phyloP scores from a whole-genome alignment of 2,888 invertebrate species.

The Abrostola triplasia region DNA sequence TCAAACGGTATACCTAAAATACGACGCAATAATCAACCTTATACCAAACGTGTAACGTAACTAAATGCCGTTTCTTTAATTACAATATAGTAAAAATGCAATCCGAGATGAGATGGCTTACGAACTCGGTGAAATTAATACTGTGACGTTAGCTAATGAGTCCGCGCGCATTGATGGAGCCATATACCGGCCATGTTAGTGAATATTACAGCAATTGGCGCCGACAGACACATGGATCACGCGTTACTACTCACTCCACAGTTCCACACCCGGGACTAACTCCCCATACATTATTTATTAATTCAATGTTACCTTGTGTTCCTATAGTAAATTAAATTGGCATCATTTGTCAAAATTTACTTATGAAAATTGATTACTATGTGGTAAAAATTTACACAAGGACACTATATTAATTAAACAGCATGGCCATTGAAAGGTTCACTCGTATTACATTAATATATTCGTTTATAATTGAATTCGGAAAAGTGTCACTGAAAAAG shows the following conservation, averaged over 20 bases:
- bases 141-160: constrained; percentile 13
- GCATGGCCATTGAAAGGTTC: background rate
- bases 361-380: constrained; percentile 17
- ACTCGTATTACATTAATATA: constrained; percentile 20
- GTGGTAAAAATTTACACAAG: background rate
- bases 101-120: constrained; percentile 5
- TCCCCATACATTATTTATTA: constrained; percentile 8
- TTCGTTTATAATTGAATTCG: constrained; percentile 29
- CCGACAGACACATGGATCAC: constrained; percentile 33
- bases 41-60: background rate
- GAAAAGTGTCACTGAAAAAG: constrained; percentile 29
- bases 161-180: constrained; percentile 24
- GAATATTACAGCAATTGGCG: constrained; percentile 29
- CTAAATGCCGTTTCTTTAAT: background rate
- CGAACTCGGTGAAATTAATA: constrained; percentile 10
- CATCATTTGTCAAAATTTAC: constrained; percentile 13
- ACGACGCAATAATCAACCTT: no score
- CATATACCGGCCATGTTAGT: constrained; percentile 22
- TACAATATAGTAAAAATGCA: background rate
- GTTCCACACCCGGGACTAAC: constrained; percentile 16
- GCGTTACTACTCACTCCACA: constrained; percentile 11
- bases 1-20: no score
- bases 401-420: constrained; percentile 5
- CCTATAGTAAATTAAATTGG: constrained; percentile 11
- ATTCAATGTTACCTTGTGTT: constrained; percentile 2